phyloP scores from a whole-genome alignment of 1,140 invertebrate species.

The Platyura marginata region DNA sequence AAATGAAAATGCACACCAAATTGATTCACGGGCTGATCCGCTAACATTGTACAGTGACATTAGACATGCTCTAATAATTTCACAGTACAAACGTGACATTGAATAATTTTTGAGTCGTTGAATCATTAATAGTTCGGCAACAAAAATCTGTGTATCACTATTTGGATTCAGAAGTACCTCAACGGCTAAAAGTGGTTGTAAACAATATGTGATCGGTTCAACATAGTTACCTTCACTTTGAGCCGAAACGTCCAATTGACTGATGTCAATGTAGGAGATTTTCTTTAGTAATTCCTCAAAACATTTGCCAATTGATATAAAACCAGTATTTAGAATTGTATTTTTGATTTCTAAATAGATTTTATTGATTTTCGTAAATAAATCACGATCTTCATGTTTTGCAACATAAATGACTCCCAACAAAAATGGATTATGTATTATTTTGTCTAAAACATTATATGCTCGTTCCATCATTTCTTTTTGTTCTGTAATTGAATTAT shows the following conservation, averaged over 20 bases:
- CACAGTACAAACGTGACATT: slow-evolving; percentile 58
- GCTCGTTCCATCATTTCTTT: slow-evolving; percentile 49
- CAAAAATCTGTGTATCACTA: slow-evolving; percentile 54
- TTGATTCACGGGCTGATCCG: slow-evolving; percentile 51
- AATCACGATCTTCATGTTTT: slow-evolving; percentile 42
- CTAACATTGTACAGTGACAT: slow-evolving; percentile 70
- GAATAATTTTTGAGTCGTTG: slow-evolving; percentile 61
- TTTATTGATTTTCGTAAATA: slow-evolving; percentile 12
- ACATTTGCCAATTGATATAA: slow-evolving; percentile 2
- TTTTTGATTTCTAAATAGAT: slow-evolving; percentile 16
- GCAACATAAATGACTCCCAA: slow-evolving; percentile 68
- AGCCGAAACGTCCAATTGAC: slow-evolving; percentile 11
- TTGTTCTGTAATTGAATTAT: slow-evolving; percentile 26
- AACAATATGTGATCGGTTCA: slow-evolving; percentile 49
- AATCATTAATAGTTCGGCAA: slow-evolving; percentile 63
- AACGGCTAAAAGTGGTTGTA: slow-evolving; percentile 55
- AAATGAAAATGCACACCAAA: slow-evolving; percentile 88
- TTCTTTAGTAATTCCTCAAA: slow-evolving; percentile 16
- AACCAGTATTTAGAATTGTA: slow-evolving; percentile 15
- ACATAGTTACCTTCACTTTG: slow-evolving; percentile 10
- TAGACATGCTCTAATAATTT: slow-evolving; percentile 74
- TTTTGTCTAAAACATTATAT: slow-evolving; percentile 42
- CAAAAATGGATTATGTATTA: slow-evolving; percentile 55
- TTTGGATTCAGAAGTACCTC: slow-evolving; percentile 56
- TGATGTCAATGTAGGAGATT: slow-evolving; percentile 17